Base-by-base conservation (phyloP, 2,113 vertebrate genomes). In the Myrmecobius fasciatus region DNA sequence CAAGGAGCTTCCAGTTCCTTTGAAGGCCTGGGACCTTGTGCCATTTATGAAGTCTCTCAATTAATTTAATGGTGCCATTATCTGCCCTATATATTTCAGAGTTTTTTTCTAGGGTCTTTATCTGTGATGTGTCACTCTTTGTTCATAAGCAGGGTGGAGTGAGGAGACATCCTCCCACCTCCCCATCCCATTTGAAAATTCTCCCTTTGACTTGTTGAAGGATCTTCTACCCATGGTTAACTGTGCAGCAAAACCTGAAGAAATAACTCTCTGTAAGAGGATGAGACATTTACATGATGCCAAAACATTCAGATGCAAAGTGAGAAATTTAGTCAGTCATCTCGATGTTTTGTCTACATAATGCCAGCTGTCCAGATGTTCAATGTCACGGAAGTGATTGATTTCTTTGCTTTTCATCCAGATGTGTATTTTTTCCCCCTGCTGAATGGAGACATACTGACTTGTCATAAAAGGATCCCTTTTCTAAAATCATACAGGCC, bases 381-480 rank as follows among this genome's bases (percentile, higher is more conserved):
- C 67, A 83, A n/a, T 83, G 67, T 43, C 67, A 83, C 2, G 20
- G 36, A 83, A 83, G 67, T 83, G n/a, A 83, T 43, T 83, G 67
- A 83, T 83, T 83, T 83, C 67, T 83, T 83, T 83, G 67, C 67
- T 83, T 83, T 83, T 83, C n/a, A 83, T 83, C 67, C 67, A 83
- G 67, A 83, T 83, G 67, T 83, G 67, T 83, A 24, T n/a, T 20
- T 83, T 43, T 43, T 83, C n/a, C 11, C 11, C 60, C n/a, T 83
- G 67, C 67, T 83, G 17, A 43, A 43, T 83, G 67, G 67, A 43
- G 67, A 83, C 67, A 24, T 83, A 43, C 36, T 83, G 67, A 83
- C 17, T 43, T 43, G 36, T 83, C 20, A 43, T 83, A 83, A n/a
- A 83, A 83, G 67, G 60, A 6, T 83, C 17, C 67, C 67, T 43